Conservation (phyloP, 2,113 vertebrate species). For the Eurystomus gularis region DNA sequence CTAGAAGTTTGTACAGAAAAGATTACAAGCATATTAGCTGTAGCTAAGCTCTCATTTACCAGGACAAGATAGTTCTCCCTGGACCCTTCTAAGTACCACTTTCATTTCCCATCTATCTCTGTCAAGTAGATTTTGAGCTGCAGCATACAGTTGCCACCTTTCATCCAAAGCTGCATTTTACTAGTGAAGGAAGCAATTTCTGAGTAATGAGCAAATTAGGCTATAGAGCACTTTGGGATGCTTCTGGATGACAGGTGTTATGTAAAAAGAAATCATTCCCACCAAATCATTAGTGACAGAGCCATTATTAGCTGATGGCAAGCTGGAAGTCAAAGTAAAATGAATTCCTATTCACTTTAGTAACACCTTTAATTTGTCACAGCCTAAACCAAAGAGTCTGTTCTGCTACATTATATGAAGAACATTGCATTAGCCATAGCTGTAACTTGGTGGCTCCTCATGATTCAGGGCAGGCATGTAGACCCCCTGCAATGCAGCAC, state of each 20-base stretch:
- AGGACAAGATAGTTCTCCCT: background rate
- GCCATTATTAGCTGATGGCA: background rate
- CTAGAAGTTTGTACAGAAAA: background rate
- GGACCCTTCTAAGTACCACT: background rate
- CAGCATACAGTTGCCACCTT: background rate
- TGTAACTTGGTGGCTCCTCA: background rate
- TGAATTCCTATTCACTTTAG: background rate
- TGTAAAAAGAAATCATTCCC: background rate
- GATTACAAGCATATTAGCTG: background rate
- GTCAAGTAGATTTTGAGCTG: background rate
- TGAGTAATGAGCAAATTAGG: background rate
- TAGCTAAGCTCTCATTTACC: background rate
- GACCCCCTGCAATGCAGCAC: background rate
- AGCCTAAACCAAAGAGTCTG: background rate
- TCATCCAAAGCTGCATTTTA: background rate
- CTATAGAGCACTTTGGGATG: background rate
- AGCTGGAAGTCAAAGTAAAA: slow-evolving; percentile 5
- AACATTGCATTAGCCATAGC: accelerated
- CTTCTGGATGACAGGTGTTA: background rate
- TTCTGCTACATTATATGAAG: background rate
- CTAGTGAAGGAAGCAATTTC: background rate
- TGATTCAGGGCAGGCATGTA: background rate
- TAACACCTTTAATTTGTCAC: background rate
- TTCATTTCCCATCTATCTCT: background rate
- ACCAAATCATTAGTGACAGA: slow-evolving; percentile 14